Evolutionary conservation across 2,113 vertebrate genomes (phyloP), one percentile per base, ranked within the genome.

Genomic region (Engraulis encrasicolus): DNA sequence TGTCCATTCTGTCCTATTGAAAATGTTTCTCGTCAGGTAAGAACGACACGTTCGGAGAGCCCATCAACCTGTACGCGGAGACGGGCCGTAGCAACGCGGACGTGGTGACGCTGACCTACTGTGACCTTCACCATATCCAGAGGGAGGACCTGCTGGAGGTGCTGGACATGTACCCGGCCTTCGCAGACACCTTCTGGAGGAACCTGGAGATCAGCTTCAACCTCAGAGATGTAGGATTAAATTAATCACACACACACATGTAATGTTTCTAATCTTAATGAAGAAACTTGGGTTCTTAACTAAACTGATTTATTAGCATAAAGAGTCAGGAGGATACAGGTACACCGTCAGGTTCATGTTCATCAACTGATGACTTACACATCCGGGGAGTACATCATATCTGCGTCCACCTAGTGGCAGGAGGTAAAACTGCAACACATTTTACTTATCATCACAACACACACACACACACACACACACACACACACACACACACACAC

Each of bases 181-280:
- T 99, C 86, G 97, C 97, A 0, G 96, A 97, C 92, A 96, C 95
- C 87, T 99, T 99, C 93, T 99, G 98, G 98, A 96, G 94, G 89
- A 98, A 98, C 91, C 89, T 99, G 84, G 97, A 99, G 87, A 97
- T 99, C 92, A 98, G 97, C 1, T 98, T 96, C 91, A 96, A 99
- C 92, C 93, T 99, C 17, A 93, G 97, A 95, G 97, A 99, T 54
- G 97, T 99, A 94, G 93, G 96, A 93, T 86, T n/a, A 74, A 58
- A 50, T 38, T 54, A 77, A 27, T 77, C 50, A 37, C 36, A 38
- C 50, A 83, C n/a, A 31, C 15, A 50, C 27, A 18, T 31, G 5
- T 54, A 40, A n/a, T n/a, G n/a, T n/a, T n/a, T n/a, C n/a, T n/a
- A n/a, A n/a, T n/a, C n/a, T n/a, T n/a, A n/a, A n/a, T n/a, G n/a